Percentiles rank a stretch among this genome's conserved stretches.
Evolutionary conservation across 1,140 invertebrate species (phyloP).

Genomic region (Brachionus rotundiformis): DNA sequence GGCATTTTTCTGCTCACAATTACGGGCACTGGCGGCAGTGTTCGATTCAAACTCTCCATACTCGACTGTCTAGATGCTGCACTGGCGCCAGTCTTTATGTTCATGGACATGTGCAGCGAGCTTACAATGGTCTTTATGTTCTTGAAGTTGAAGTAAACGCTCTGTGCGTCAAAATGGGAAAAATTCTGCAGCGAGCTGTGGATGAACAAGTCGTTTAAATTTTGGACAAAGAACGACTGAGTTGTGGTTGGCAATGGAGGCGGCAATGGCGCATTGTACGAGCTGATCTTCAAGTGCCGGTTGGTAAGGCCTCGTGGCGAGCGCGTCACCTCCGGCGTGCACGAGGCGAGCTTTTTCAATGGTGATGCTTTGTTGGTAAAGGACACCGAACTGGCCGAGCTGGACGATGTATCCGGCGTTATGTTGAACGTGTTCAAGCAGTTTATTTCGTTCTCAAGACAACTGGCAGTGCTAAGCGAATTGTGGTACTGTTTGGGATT

Average conservation of each 20-base stretch:
- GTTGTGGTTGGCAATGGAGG: not conserved
- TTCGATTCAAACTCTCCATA: conserved; percentile 30
- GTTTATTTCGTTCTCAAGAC: conserved; percentile 37
- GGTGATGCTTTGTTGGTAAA: not conserved
- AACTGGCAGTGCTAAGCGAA: conserved; percentile 23
- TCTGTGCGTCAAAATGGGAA: conserved; percentile 36
- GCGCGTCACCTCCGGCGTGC: not conserved
- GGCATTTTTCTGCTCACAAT: not conserved
- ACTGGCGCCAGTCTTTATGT: conserved; percentile 31
- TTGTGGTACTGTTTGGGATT: conserved; percentile 46
- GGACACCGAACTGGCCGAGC: not conserved
- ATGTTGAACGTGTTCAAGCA: conserved; percentile 13
- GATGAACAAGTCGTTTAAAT: not conserved
- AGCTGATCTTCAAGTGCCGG: not conserved
- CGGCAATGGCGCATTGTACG: not conserved
- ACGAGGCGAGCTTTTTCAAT: not conserved
- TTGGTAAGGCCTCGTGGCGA: not conserved
- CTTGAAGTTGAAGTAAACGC: conserved; percentile 22
- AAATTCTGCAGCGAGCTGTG: conserved; percentile 1
- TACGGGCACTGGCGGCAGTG: conserved; percentile 13
- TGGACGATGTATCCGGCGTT: conserved; percentile 30
- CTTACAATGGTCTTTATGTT: not conserved
- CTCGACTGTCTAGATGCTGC: conserved; percentile 11
- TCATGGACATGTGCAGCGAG: conserved; percentile 18
- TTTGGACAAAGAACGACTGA: conserved; percentile 12